Evolutionary conservation across 2,113 vertebrate genomes (phyloP).

Genomic region (Oxygymnocypris stewartii): DNA sequence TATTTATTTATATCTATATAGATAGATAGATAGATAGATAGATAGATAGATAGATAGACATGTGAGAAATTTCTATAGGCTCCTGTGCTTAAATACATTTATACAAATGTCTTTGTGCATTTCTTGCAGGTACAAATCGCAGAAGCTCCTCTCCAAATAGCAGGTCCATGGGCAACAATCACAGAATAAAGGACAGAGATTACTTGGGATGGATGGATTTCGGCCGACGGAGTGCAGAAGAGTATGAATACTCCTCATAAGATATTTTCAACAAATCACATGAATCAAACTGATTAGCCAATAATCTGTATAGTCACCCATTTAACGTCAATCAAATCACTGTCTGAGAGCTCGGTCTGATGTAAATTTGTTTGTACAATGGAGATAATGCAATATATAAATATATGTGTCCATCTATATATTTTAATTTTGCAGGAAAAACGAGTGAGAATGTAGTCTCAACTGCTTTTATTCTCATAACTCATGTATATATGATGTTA

Average conservation of each 20-base stretch:
- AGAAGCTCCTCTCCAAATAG: slow-evolving; percentile 78
- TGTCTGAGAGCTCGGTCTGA: slow-evolving; percentile 62
- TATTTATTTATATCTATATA: too few species aligned
- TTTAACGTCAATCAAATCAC: slow-evolving; percentile 64
- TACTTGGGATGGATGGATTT: slow-evolving; percentile 99
- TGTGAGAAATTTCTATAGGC: neutral
- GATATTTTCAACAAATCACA: slow-evolving; percentile 42
- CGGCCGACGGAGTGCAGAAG: slow-evolving; percentile 90
- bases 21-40: too few species aligned
- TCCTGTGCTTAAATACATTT: neutral
- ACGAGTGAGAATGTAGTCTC: slow-evolving; percentile 56
- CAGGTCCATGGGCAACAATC: slow-evolving; percentile 80
- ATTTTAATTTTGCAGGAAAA: slow-evolving; percentile 68
- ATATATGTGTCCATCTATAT: slow-evolving; percentile 62
- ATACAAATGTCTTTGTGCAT: neutral
- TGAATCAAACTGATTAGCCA: slow-evolving; percentile 31
- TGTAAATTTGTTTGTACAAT: slow-evolving; percentile 76
- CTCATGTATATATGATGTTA: slow-evolving; percentile 38
- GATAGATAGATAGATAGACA: too few species aligned
- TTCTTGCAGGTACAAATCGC: slow-evolving; percentile 44
- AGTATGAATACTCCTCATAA: slow-evolving; percentile 89
- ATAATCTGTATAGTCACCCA: slow-evolving; percentile 62
- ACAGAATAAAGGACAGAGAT: slow-evolving; percentile 95
- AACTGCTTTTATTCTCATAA: slow-evolving; percentile 52
- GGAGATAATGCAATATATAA: slow-evolving; percentile 68